A percentile compares a stretch with the other conserved stretches of the same genome.
phyloP scores from a whole-genome alignment of 2,113 vertebrate species.

The Spilogale gracilis region DNA sequence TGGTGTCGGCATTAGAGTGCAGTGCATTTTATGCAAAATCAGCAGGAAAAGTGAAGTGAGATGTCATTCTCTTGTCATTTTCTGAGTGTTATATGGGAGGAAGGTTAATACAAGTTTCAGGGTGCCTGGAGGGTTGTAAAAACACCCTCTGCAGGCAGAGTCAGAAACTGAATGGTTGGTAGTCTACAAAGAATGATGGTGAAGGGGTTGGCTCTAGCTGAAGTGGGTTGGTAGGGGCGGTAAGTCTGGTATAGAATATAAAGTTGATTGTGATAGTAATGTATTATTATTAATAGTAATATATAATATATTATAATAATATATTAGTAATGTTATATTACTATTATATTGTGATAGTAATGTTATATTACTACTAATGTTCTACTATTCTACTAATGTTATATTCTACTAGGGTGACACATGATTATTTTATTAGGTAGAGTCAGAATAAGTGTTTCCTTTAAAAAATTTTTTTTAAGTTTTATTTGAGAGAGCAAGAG shows the following conservation, averaged over 20 bases:
- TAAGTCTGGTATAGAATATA: not conserved
- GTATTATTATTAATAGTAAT: too few species aligned
- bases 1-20: not conserved
- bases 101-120: not conserved
- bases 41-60: too few species aligned
- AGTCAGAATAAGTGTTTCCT: not conserved
- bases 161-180: not conserved
- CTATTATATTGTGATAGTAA: too few species aligned
- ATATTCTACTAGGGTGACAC: too few species aligned
- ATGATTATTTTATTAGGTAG: not conserved
- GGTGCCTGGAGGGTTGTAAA: not conserved
- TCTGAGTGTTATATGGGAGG: not conserved
- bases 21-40: not conserved
- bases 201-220: not conserved
- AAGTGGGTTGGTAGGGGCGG: not conserved
- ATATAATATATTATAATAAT: too few species aligned
- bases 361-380: too few species aligned
- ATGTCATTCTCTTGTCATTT: not conserved
- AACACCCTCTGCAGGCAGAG: not conserved
- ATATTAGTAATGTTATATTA: too few species aligned
- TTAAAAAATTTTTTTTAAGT: not conserved
- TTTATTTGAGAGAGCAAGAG: not conserved
- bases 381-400: too few species aligned
- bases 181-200: not conserved
- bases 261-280: not conserved